Conservation (phyloP, 2,797 vertebrate species). For the Sarcoramphus papa region DNA sequence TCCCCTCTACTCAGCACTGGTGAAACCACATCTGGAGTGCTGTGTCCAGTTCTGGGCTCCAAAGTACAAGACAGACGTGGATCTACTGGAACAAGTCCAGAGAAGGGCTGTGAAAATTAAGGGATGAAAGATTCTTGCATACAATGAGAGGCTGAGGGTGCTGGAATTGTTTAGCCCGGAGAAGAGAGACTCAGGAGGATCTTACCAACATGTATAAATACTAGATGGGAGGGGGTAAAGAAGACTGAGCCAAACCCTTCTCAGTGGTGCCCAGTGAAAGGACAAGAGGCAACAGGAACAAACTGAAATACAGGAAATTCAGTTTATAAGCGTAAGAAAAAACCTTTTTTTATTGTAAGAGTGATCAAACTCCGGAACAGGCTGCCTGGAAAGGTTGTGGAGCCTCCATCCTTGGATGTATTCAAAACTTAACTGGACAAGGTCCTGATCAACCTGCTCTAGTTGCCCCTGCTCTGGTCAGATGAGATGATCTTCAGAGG, state of each 20-base stretch:
- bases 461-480: background rate
- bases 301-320: background rate
- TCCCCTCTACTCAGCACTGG: background rate
- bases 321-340: background rate
- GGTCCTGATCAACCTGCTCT: background rate
- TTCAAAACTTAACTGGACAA: background rate
- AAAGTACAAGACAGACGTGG: background rate
- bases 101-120: background rate
- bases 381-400: background rate
- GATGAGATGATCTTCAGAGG: background rate
- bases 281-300: background rate
- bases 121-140: background rate
- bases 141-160: background rate
- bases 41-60: background rate
- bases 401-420: background rate
- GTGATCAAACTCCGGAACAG: background rate
- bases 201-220: background rate
- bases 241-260: background rate
- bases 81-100: background rate
- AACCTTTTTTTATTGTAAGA: accelerated
- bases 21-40: background rate
- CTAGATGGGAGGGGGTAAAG: background rate
- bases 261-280: background rate
- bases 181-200: background rate
- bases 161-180: background rate